Evolutionary conservation across 2,888 invertebrate species (phyloP).

Genomic region (Rhagium mordax): DNA sequence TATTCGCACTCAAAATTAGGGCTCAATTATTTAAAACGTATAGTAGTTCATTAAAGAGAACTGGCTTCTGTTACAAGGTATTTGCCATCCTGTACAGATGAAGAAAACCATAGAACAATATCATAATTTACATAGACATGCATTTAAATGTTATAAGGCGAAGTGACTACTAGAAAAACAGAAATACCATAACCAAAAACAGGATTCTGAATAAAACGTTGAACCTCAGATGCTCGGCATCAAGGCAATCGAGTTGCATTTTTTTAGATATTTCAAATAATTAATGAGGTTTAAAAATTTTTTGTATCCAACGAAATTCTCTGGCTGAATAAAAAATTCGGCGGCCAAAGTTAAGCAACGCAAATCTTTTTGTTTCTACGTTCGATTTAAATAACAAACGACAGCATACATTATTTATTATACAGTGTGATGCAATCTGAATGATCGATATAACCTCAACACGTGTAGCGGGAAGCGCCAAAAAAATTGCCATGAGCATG

Average conservation of each 20-base stretch:
- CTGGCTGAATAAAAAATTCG: not conserved
- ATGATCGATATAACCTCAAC: slow-evolving; percentile 1
- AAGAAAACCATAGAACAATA: not conserved
- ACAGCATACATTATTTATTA: slow-evolving; percentile 9
- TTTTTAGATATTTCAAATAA: slow-evolving; percentile 5
- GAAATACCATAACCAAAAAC: slow-evolving; percentile 13
- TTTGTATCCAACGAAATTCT: not conserved
- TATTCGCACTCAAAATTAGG: too few species aligned
- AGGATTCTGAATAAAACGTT: slow-evolving; percentile 19
- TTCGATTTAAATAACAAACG: slow-evolving; percentile 16
- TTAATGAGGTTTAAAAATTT: slow-evolving; percentile 12
- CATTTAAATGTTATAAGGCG: not conserved
- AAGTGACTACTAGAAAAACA: slow-evolving; percentile 8
- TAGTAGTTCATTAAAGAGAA: too few species aligned
- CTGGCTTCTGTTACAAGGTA: too few species aligned
- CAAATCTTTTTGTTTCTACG: not conserved
- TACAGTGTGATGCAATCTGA: slow-evolving; percentile 1
- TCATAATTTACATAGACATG: not conserved
- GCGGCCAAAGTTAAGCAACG: slow-evolving; percentile 1
- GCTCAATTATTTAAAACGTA: too few species aligned
- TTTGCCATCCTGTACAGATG: not conserved
- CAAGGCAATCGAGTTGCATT: slow-evolving; percentile 28
- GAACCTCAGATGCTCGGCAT: slow-evolving; percentile 2
- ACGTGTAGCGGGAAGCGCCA: not conserved
- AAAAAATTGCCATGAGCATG: not conserved